Base-by-base conservation (phyloP, 2,797 vertebrate species). In the Chrosomus eos region DNA sequence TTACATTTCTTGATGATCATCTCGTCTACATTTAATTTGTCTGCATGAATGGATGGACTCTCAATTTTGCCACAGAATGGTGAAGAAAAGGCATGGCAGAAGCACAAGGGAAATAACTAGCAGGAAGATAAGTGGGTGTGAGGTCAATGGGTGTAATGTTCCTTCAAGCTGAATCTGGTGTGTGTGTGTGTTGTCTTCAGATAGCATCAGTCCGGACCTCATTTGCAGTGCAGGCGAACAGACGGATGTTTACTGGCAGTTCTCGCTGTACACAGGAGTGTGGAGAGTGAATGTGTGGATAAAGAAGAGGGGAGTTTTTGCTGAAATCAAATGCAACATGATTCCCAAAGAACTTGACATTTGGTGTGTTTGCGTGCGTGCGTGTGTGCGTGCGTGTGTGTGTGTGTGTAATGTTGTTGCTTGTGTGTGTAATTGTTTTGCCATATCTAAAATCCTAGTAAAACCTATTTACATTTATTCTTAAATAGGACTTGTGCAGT, bases 161-260 rank as follows among this genome's bases (percentile, higher is more conserved):
- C 28, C 67, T 73, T 21, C 19, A 43, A 79, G 75, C 60, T 64
- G 31, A 72, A 36, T 55, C n/a, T n/a, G n/a, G 67, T 38, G 68
- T 45, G 43, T 45, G 53, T 14, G 67, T n/a, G 28, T 62, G 7
- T 21, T 53, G 76, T 64, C 33, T 43, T 68, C 48, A 58, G 80
- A 67, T 31, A 51, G 62, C 11, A 71, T 76, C 62, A n/a, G 73
- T 48, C 80, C 5, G n/a, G 68, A 31, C 31, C 40, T 80, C 55
- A 66, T 71, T 75, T 60, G 9, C n/a, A 72, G 75, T 43, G 4
- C 67, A 38, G 26, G 40, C 51, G 74, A 80, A 85, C 64, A 86
- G 21, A 68, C 7, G 7, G 31, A 74, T 64, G 55, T 83, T 38
- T 64, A 48, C 60, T 7, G 60, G 68, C 36, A 68, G 31, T 38